phyloP scores from a whole-genome alignment of 2,797 vertebrate species.

The Momotus momota region DNA sequence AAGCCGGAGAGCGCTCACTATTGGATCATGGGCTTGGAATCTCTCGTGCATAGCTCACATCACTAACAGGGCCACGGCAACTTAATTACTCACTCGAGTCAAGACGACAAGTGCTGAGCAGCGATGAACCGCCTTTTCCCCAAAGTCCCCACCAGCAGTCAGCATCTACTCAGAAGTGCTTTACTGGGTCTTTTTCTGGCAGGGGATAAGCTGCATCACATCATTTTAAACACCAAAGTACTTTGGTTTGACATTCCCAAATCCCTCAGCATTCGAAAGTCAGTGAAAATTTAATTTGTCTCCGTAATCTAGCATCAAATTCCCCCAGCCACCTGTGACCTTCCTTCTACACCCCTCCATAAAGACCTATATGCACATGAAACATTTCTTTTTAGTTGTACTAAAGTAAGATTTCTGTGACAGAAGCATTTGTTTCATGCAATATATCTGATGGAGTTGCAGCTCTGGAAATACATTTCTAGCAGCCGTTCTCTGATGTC shows the following conservation, averaged over 20 bases:
- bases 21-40: not conserved
- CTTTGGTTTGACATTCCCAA: not conserved
- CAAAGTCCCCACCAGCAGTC: not conserved
- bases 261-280: not conserved
- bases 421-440: not conserved
- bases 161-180: not conserved
- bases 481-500: not conserved
- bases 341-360: not conserved
- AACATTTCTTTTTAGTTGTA: not conserved
- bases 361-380: not conserved
- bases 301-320: not conserved
- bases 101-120: conserved; percentile 22
- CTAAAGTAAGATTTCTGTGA: not conserved
- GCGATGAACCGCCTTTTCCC: not conserved
- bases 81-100: conserved; percentile 27
- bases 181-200: conserved; percentile 10
- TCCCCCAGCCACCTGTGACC: not conserved
- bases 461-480: not conserved
- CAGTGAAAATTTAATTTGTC: not conserved
- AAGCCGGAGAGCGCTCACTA: not conserved
- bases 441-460: not conserved
- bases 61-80: conserved; percentile 8
- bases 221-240: not conserved
- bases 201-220: conserved; percentile 4
- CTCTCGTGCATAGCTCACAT: not conserved